These are phyloP conservation scores for Dendrocincla tyrannina DNA, from an alignment of 2,797 vertebrate genomes.

Conservation along the genomic window DNA sequence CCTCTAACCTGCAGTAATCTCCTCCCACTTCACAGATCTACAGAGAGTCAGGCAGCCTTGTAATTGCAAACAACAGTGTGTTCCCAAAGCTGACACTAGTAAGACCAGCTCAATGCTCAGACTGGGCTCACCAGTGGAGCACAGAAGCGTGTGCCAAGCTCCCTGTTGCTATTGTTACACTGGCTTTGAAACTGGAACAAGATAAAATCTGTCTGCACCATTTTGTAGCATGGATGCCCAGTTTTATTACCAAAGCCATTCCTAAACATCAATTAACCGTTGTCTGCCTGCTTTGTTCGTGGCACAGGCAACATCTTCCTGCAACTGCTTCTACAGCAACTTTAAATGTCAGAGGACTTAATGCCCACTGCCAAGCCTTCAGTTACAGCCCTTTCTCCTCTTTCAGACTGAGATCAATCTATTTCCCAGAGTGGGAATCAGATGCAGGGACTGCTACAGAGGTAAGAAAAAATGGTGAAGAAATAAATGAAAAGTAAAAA, in stretches of 20 bases:
- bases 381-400: background rate
- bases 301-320: background rate
- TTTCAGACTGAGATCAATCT: background rate
- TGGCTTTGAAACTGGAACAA: background rate
- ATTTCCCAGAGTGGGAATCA: background rate
- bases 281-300: background rate
- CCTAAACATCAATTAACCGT: background rate
- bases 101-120: background rate
- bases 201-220: background rate
- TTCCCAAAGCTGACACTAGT: background rate
- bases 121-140: background rate
- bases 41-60: background rate
- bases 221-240: fast-evolving
- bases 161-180: background rate
- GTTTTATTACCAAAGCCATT: background rate
- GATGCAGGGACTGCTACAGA: background rate
- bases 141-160: background rate
- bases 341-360: background rate
- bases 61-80: fast-evolving
- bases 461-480: background rate
- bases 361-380: background rate
- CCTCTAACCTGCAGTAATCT: background rate
- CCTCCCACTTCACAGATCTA: background rate
- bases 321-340: background rate
- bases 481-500: background rate